Evolutionary conservation across 1,140 invertebrate species (phyloP).

Genomic region (Neodiprion virginianus): DNA sequence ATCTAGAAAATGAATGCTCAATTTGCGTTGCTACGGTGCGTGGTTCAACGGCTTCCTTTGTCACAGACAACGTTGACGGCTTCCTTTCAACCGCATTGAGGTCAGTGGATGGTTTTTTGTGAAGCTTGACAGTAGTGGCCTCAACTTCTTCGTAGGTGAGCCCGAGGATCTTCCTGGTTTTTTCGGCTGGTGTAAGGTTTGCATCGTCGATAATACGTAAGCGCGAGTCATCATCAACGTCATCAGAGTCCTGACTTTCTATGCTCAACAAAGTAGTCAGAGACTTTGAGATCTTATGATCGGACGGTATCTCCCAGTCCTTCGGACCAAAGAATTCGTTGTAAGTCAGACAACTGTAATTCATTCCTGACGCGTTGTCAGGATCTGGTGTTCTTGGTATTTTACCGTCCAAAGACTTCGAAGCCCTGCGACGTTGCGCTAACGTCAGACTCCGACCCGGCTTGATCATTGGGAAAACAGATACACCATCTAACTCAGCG

Average conservation of each 20-base stretch:
- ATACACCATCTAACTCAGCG: not conserved
- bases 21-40: not conserved
- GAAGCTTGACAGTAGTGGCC: not conserved
- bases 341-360: not conserved
- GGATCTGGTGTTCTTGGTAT: not conserved
- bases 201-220: conserved; percentile 18
- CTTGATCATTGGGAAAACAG: not conserved
- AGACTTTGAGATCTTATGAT: conserved; percentile 21
- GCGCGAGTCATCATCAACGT: conserved; percentile 18
- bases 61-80: not conserved
- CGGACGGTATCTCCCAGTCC: not conserved
- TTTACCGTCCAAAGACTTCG: not conserved
- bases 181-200: conserved; percentile 31
- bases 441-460: not conserved
- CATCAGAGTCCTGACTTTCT: conserved; percentile 26
- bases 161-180: conserved; percentile 37
- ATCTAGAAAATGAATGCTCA: not conserved
- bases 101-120: not conserved
- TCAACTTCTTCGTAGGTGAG: conserved; percentile 32
- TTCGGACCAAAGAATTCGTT: not conserved
- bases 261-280: conserved; percentile 26
- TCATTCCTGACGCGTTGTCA: not conserved
- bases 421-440: not conserved
- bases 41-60: not conserved
- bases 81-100: not conserved